phyloP scores from a whole-genome alignment of 2,888 invertebrate genomes.

The Ennomos fuscantarius region DNA sequence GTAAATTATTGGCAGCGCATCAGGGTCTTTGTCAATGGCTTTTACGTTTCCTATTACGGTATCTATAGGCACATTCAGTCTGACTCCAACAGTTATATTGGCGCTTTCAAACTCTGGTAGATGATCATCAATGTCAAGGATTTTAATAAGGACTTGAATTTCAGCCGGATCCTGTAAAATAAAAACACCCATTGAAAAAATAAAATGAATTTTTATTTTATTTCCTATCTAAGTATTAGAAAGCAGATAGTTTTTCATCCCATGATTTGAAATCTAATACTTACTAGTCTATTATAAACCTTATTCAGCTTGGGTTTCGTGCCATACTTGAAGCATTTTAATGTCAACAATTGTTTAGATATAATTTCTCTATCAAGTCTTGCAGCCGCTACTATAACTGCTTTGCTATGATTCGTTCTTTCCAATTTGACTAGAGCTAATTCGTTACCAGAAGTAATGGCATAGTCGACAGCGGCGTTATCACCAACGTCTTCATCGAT shows the following conservation, averaged over 20 bases:
- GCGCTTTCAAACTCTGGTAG: constrained; percentile 87
- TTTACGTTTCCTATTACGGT: constrained; percentile 88
- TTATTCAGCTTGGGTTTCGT: constrained; percentile 72
- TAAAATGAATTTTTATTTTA: no score
- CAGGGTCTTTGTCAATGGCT: constrained; percentile 88
- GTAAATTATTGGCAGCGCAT: constrained; percentile 87
- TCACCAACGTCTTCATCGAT: constrained; percentile 90
- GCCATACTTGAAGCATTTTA: constrained; percentile 89
- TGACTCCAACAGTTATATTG: constrained; percentile 88
- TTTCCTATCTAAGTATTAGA: no score
- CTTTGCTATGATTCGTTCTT: constrained; percentile 87
- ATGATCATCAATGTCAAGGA: constrained; percentile 91
- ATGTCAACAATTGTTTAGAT: constrained; percentile 85
- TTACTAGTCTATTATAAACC: constrained; percentile 86
- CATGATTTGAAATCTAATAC: constrained; percentile 31
- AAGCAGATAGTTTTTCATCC: no score
- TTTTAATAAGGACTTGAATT: constrained; percentile 86
- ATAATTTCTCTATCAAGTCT: constrained; percentile 88
- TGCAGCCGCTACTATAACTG: constrained; percentile 85
- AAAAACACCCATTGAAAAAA: background rate
- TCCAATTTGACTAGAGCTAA: constrained; percentile 86
- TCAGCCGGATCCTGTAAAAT: constrained; percentile 87
- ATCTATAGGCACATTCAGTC: constrained; percentile 90
- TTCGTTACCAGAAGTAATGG: constrained; percentile 90
- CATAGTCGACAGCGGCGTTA: constrained; percentile 90